Conservation (phyloP, 2,888 invertebrate genomes). For the Drosophila lutescens region DNA sequence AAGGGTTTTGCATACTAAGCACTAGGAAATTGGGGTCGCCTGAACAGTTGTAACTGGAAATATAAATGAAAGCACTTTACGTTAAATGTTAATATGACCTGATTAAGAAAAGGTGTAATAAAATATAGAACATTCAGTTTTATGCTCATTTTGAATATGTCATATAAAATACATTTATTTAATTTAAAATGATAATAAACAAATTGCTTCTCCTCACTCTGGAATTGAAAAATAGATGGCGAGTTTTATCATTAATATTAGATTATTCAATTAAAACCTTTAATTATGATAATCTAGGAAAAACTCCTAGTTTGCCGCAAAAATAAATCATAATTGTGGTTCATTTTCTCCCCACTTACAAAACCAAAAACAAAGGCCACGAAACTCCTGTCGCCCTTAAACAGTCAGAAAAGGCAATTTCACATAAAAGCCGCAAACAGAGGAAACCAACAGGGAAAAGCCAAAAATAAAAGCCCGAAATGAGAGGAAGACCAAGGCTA, state of each 20-base stretch:
- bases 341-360: constrained; percentile 11
- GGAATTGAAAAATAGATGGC: too few relatives aligned
- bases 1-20: constrained; percentile 23
- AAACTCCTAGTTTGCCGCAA: neutral
- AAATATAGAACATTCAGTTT: too few relatives aligned
- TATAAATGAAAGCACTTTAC: neutral
- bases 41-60: neutral
- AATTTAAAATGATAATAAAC: too few relatives aligned
- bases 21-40: constrained; percentile 1
- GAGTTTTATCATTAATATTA: neutral
- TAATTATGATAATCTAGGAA: neutral
- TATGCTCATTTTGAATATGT: too few relatives aligned
- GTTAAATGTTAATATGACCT: neutral
- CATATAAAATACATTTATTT: too few relatives aligned
- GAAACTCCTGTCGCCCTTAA: constrained; percentile 1
- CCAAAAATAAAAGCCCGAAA: constrained; percentile 48
- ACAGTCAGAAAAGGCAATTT: constrained; percentile 68
- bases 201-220: too few relatives aligned
- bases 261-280: neutral
- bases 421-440: constrained; percentile 73
- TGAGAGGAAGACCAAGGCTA: constrained; percentile 39
- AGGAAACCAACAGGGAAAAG: constrained; percentile 55
- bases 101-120: too few relatives aligned
- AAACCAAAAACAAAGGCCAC: neutral
- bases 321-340: constrained; percentile 9